Evolutionary conservation across 2,113 vertebrate genomes (phyloP).

Genomic region (Larimichthys polyactis): DNA sequence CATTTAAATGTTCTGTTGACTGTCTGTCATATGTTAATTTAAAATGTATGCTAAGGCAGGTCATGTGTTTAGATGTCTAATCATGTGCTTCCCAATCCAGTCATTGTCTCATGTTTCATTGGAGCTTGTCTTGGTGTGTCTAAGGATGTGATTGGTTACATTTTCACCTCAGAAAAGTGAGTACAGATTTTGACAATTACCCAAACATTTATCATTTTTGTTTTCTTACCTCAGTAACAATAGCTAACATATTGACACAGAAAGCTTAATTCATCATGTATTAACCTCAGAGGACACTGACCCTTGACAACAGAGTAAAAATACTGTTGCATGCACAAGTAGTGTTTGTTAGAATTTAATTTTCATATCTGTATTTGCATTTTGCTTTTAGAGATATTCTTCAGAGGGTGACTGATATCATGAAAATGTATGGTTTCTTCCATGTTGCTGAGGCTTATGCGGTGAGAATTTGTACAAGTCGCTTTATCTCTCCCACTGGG

Average conservation of each 20-base stretch:
- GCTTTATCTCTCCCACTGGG: neutral
- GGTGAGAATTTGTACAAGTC: slow-evolving; percentile 58
- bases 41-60: neutral
- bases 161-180: slow-evolving; percentile 90
- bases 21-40: neutral
- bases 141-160: slow-evolving; percentile 85
- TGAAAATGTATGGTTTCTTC: slow-evolving; percentile 70
- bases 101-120: slow-evolving; percentile 78
- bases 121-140: slow-evolving; percentile 72
- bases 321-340: no score
- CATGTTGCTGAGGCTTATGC: slow-evolving; percentile 72
- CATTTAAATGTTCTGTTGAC: neutral
- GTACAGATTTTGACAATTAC: slow-evolving; percentile 40
- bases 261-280: slow-evolving; percentile 21
- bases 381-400: slow-evolving; percentile 71
- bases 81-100: slow-evolving; percentile 72
- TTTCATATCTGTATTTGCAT: neutral
- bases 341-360: neutral
- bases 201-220: neutral
- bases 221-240: neutral
- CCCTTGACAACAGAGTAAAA: neutral
- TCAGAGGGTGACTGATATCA: slow-evolving; percentile 69
- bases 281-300: slow-evolving; percentile 25
- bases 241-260: neutral
- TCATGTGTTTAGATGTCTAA: neutral